Evolutionary conservation across 2,797 vertebrate genomes (phyloP).

Genomic region (Sebastes glaucus): DNA sequence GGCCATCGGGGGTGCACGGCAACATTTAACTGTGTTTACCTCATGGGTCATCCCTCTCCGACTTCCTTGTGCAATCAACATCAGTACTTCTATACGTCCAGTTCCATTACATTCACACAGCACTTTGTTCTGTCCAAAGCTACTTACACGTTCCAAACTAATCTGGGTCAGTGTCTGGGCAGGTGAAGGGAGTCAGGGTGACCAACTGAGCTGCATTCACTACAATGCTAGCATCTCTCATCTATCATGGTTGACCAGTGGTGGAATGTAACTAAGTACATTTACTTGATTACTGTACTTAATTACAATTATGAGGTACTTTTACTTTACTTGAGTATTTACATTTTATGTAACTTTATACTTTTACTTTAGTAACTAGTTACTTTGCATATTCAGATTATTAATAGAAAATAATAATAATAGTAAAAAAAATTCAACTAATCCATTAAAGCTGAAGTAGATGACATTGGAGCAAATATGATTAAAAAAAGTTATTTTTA

Average conservation of each 20-base stretch:
- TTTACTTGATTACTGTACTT: too few relatives aligned
- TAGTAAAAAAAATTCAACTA: too few relatives aligned
- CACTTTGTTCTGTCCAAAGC: neutral
- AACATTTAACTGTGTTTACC: neutral
- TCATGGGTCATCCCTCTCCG: neutral
- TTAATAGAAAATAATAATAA: too few relatives aligned
- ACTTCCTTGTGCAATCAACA: neutral
- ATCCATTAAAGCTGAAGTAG: too few relatives aligned
- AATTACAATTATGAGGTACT: too few relatives aligned
- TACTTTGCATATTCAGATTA: too few relatives aligned
- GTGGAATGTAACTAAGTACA: too few relatives aligned
- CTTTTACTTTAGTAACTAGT: too few relatives aligned
- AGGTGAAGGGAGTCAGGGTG: neutral
- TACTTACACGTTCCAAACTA: neutral
- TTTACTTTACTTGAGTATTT: too few relatives aligned
- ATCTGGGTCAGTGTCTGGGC: neutral
- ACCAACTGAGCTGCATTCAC: neutral
- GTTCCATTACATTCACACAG: neutral
- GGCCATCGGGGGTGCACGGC: neutral
- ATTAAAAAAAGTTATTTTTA: too few relatives aligned
- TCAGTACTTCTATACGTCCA: neutral
- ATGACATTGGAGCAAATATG: too few relatives aligned
- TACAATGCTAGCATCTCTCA: neutral
- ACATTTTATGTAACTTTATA: too few relatives aligned
- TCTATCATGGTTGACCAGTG: neutral